Evolutionary conservation across 2,888 invertebrate species (phyloP), one percentile per base, ranked within the genome.

Genomic region (Alitta virens): DNA sequence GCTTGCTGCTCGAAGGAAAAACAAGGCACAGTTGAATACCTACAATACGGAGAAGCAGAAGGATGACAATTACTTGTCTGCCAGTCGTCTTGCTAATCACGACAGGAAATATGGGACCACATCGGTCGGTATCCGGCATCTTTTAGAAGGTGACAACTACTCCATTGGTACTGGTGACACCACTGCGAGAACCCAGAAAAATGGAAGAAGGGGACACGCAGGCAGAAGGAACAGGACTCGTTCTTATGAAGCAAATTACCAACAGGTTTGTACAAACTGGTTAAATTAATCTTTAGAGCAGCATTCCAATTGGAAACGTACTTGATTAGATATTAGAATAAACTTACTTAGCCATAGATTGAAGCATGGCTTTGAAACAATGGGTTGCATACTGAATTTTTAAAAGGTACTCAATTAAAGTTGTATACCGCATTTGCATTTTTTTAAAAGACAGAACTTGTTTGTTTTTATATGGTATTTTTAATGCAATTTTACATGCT

Each of bases 71-170:
- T 72, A 68, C 56, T 61, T 79, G 56, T 76, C 78, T 2, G 72
- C 76, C 12, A 78, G 76, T 60, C 70, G 77, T 2, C 70, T 80
- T 26, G 79, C 75, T 3, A 74, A 71, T 65, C 78, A 79, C 63
- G 75, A 80, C 65, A 66, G 69, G 43, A 67, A 67, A 21, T 75
- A 69, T 65, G 70, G 68, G 9, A 67, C 38, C 21, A 25, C 58
- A 14, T 5, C 53, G 33, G 5, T 52, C 52, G 53, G 53, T 9
- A 27, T 60, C 16, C 43, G n/a, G 12, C 53, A 59, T 40, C 46
- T 56, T 12, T 33, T 63, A 9, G 54, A 46, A 16, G 54, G 52
- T 23, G 61, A 61, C 42, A 43, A 33, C 5, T 23, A 23, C 5
- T n/a, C 40, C 26, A 52, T 24, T 16, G 52, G 52, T 2, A 52